Evolutionary conservation across 2,888 invertebrate genomes (phyloP).

Genomic region (Hoplodrina blanda): DNA sequence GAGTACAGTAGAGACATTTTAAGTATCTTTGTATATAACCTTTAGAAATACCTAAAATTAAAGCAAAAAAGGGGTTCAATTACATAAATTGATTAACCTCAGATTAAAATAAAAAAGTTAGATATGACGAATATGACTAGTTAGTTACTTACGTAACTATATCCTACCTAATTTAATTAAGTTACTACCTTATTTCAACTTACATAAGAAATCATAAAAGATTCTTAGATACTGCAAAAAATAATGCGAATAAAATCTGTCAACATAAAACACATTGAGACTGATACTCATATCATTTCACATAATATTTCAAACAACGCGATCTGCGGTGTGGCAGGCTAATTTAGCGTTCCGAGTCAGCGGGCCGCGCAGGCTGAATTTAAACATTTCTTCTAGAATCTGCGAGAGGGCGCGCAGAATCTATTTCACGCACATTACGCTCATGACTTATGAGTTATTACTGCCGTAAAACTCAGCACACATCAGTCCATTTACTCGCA

Average conservation of each 20-base stretch:
- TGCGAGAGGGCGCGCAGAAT: constrained; percentile 80
- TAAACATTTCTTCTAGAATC: constrained; percentile 82
- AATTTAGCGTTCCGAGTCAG: constrained; percentile 82
- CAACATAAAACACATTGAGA: constrained; percentile 37
- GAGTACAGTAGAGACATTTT: too few relatives aligned
- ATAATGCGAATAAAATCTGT: constrained; percentile 38
- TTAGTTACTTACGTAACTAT: not conserved
- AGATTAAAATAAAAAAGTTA: too few relatives aligned
- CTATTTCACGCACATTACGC: constrained; percentile 88
- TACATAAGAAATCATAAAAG: not conserved
- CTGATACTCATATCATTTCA: constrained; percentile 76
- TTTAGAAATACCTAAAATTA: too few relatives aligned
- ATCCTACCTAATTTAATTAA: not conserved
- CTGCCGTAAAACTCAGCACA: constrained; percentile 86
- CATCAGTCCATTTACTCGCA: constrained; percentile 82
- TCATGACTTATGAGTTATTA: constrained; percentile 86
- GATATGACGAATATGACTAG: too few relatives aligned
- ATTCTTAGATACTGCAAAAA: not conserved
- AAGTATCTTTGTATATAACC: too few relatives aligned
- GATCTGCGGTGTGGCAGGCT: constrained; percentile 76
- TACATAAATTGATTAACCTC: too few relatives aligned
- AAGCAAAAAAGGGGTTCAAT: too few relatives aligned
- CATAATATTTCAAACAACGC: constrained; percentile 81
- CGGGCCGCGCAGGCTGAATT: constrained; percentile 75
- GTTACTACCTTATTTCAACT: not conserved